Evolutionary conservation across 1,140 invertebrate species (phyloP), one percentile per base, ranked within the genome.

Genomic region (Micrasema longulum): DNA sequence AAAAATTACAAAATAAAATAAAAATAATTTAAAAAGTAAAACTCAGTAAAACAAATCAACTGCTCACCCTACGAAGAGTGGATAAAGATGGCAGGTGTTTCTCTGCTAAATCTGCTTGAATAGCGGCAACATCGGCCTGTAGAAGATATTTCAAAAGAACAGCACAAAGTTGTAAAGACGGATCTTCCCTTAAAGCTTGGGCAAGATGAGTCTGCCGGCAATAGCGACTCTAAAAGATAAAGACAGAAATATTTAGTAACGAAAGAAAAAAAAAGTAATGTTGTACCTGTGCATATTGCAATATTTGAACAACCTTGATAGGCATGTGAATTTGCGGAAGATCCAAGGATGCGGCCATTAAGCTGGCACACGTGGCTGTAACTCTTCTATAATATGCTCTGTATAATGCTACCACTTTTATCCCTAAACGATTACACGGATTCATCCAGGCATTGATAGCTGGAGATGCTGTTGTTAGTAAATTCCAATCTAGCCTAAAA

Each of bases 381-480:
- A 91, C 91, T 53, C 94, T 84, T 57, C 90, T 87, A 75, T 93
- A 93, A 81, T 92, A 88, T 50, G 91, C 89, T 63, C 93, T 84
- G 65, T 92, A 87, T 84, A 96, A 88, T 64, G 94, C 89, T 20
- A 95, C 91, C 38, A 95, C 89, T 63, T 92, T 88, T 35, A 95
- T 93, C 53, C 93, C 91, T 43, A 97, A 88, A 22, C 95, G 87
- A 84, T 98, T 97, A 78, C 92, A 92, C 0, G 96, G 95, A 86
- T 97, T 98, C 90, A 98, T 92, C 97, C 97, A 98, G 0, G 97
- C 95, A 80, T 97, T 97, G 69, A 98, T 98, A 0, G 96, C 94
- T 0, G 97, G 96, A 0, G 95, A 97, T 6, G 95, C 95, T 4
- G 97, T 98, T 81, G 95, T 97, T 20, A 99, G 81, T 16, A 99